phyloP scores from a whole-genome alignment of 2,888 invertebrate genomes.

The Pecten maximus region DNA sequence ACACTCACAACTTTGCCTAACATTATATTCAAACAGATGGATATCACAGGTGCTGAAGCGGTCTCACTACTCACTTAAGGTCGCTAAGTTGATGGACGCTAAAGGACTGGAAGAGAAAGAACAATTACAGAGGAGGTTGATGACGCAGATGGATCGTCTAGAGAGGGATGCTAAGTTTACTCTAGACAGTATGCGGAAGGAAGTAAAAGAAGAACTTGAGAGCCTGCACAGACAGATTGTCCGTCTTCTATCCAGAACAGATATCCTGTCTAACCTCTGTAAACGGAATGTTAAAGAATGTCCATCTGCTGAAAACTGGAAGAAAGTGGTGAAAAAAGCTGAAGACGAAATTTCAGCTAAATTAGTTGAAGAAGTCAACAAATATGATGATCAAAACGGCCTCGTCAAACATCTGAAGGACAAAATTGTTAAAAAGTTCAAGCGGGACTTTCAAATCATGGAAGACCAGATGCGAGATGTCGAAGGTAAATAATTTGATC shows the following conservation, averaged over 20 bases:
- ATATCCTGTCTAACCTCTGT: constrained; percentile 35
- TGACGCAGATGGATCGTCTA: constrained; percentile 61
- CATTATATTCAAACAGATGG: constrained; percentile 63
- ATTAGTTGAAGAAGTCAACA: constrained; percentile 66
- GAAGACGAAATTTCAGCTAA: constrained; percentile 66
- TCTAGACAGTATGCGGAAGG: constrained; percentile 58
- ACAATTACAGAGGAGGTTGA: constrained; percentile 54
- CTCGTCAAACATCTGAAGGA: constrained; percentile 63
- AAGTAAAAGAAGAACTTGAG: constrained; percentile 52
- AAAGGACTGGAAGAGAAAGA: constrained; percentile 67
- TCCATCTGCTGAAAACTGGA: constrained; percentile 61
- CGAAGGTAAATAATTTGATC: constrained; percentile 67
- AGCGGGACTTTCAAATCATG: constrained; percentile 73
- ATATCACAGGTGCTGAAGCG: constrained; percentile 70
- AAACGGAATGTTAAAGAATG: constrained; percentile 60
- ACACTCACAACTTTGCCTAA: no score
- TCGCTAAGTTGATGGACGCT: constrained; percentile 68
- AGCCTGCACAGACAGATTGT: constrained; percentile 9
- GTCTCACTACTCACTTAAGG: constrained; percentile 68
- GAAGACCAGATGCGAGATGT: constrained; percentile 74
- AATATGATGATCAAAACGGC: constrained; percentile 70
- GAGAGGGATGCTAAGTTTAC: constrained; percentile 59
- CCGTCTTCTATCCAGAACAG: constrained; percentile 33
- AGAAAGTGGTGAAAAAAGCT: constrained; percentile 63
- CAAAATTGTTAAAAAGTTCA: constrained; percentile 69